phyloP scores from a whole-genome alignment of 2,888 invertebrate genomes.

The Diaperis boleti region DNA sequence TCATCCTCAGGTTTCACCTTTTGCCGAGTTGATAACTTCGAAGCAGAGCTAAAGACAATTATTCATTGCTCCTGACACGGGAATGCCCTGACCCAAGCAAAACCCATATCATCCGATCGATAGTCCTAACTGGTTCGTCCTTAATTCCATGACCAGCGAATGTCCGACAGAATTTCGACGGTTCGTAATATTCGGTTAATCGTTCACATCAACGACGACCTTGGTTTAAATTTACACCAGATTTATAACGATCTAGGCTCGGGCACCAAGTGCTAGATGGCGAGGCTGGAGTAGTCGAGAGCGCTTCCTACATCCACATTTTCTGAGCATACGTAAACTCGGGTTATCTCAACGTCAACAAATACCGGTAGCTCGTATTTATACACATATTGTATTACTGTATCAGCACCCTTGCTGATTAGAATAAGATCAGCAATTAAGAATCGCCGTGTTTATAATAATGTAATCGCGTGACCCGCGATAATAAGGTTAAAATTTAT shows the following conservation, averaged over 20 bases:
- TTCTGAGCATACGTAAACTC: slow-evolving; percentile 22
- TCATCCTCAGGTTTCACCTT: slow-evolving; percentile 33
- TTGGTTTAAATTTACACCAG: slow-evolving; percentile 45
- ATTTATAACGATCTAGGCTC: slow-evolving; percentile 42
- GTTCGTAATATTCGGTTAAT: slow-evolving; percentile 36
- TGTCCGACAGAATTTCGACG: slow-evolving; percentile 33
- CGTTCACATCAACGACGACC: slow-evolving; percentile 42
- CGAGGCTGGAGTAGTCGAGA: slow-evolving; percentile 32
- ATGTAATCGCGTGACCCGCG: slow-evolving; percentile 43
- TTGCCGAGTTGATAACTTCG: background rate
- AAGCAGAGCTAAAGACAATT: background rate
- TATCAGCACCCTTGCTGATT: slow-evolving; percentile 32
- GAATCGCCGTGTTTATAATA: slow-evolving; percentile 42
- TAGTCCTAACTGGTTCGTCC: slow-evolving; percentile 17
- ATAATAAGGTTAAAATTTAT: slow-evolving; percentile 44
- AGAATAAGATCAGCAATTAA: slow-evolving; percentile 38
- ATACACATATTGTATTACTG: slow-evolving; percentile 17
- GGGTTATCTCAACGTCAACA: slow-evolving; percentile 36
- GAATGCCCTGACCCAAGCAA: slow-evolving; percentile 15
- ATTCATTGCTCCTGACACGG: slow-evolving; percentile 19
- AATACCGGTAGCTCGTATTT: slow-evolving; percentile 40
- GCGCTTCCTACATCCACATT: slow-evolving; percentile 32
- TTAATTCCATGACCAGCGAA: slow-evolving; percentile 23
- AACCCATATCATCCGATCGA: slow-evolving; percentile 28
- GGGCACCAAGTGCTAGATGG: slow-evolving; percentile 36